Base-by-base conservation (phyloP, 2,797 vertebrate species). In the Psittacula echo region DNA sequence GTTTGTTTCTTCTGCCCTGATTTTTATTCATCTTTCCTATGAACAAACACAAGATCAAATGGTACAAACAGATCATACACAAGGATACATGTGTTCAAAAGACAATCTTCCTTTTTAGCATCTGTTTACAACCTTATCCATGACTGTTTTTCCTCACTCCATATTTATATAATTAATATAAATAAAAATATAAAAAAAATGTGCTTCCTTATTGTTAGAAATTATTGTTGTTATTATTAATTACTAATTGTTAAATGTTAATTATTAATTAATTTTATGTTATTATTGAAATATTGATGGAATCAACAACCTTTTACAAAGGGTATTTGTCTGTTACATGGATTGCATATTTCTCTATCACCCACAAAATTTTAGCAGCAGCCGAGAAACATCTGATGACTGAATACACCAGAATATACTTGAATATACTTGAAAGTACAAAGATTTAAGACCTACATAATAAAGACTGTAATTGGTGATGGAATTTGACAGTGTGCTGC, bases 371-470 rank as follows among this genome's bases (percentile, higher is more conserved):
- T 44, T 29, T 24, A 81, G 24, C 34, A 64, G 21, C 48, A 85
- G 11, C 11, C 34, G 42, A 32, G 24, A 72, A 94, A 84, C 8
- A 19, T 1, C 22, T 5, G 10, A 45, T 56, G 32, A 65, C 12
- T 58, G 42, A 84, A 81, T 13, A 41, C 75, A 39, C 56, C 13
- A 45, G 34, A 87, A 32, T 64, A 37, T 37, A 37, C 37, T 37
- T 37, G 37, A 37, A 37, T 37, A 37, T 85, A 47, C 71, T 39
- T 76, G n/a, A 88, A 89, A 80, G 13, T 34, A 92, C 53, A 83
- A 96, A 86, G 12, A 92, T 91, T 88, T 92, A 66, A 94, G 71
- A 73, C 8, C 41, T 94, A 10, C n/a, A 30, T 85, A 77, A 29
- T 67, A 50, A 54, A 92, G 30, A 85, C 34, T 4, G 4, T 76